Percentiles rank a stretch among this genome's conserved stretches.
Evolutionary conservation across 1,140 invertebrate species (phyloP).

Genomic region (Drosophila rhopaloa): DNA sequence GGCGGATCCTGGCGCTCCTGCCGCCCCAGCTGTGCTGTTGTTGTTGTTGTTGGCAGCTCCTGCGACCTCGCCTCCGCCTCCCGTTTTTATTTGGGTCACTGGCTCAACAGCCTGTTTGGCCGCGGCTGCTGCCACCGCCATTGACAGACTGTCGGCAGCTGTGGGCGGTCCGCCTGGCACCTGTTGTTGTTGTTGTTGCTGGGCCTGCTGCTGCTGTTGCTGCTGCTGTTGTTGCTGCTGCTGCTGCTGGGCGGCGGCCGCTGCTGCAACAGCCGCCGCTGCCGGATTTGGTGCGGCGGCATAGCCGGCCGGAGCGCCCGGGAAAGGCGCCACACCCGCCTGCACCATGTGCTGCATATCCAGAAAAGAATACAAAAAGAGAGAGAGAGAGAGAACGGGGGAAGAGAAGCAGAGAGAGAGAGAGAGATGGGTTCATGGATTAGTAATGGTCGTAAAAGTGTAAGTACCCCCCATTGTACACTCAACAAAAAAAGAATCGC

Average conservation of each 20-base stretch:
- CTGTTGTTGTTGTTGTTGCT: constrained; percentile 69
- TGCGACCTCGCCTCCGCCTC: constrained; percentile 68
- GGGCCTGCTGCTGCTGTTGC: constrained; percentile 85
- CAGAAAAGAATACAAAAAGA: constrained; percentile 4
- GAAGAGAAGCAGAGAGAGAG: constrained; percentile 23
- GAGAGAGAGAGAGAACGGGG: constrained; percentile 17
- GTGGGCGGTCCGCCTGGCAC: constrained; percentile 83
- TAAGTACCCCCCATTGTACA: constrained; percentile 6
- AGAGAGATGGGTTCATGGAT: constrained; percentile 53
- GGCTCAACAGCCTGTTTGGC: constrained; percentile 84
- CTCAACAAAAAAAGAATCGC: neutral
- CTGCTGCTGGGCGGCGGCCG: constrained; percentile 87
- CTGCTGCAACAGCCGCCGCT: constrained; percentile 87
- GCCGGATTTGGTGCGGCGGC: constrained; percentile 88
- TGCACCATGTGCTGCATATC: constrained; percentile 95
- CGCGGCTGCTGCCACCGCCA: constrained; percentile 88
- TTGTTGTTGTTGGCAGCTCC: constrained; percentile 32
- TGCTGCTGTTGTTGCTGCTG: constrained; percentile 81
- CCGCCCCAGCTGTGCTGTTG: constrained; percentile 41
- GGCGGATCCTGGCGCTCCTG: constrained; percentile 31
- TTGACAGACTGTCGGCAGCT: constrained; percentile 85
- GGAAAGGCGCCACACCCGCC: constrained; percentile 94
- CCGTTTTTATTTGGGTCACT: constrained; percentile 86
- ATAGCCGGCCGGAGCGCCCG: constrained; percentile 90
- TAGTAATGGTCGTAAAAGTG: constrained; percentile 48